phyloP scores from a whole-genome alignment of 2,113 vertebrate species.

The Neopipo cinnamomea region DNA sequence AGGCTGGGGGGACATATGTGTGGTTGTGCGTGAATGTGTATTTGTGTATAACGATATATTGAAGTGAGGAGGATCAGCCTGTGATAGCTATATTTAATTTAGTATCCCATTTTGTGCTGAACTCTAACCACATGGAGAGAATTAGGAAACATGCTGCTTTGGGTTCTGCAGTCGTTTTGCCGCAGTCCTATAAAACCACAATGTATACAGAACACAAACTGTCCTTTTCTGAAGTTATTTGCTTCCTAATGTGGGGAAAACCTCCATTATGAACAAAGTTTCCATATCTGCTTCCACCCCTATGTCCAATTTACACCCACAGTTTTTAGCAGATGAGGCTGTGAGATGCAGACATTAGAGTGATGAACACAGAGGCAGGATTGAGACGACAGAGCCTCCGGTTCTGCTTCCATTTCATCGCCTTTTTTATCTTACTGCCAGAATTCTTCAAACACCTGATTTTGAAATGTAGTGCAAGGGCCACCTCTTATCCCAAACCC shows the following conservation, averaged over 20 bases:
- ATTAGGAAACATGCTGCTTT: accelerated
- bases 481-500: not conserved
- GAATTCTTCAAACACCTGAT: not conserved
- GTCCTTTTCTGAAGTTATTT: not conserved
- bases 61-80: not conserved
- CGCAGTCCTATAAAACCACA: not conserved
- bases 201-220: not conserved
- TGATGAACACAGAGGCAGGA: not conserved
- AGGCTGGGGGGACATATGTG: not conserved
- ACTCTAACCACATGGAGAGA: not conserved
- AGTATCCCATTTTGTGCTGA: not conserved
- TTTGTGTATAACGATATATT: not conserved
- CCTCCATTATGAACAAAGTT: not conserved
- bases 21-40: not conserved
- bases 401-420: not conserved
- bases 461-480: not conserved
- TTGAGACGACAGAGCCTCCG: not conserved
- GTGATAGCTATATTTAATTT: not conserved
- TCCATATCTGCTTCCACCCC: not conserved
- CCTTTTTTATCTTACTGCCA: not conserved
- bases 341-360: not conserved
- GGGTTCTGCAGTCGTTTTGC: not conserved
- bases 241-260: not conserved
- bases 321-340: not conserved
- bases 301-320: accelerated